Percentiles rank a stretch among this genome's conserved stretches.
These are phyloP conservation scores for Artemia franciscana DNA, from an alignment of 1,140 invertebrate species.

Conservation along the genomic window DNA sequence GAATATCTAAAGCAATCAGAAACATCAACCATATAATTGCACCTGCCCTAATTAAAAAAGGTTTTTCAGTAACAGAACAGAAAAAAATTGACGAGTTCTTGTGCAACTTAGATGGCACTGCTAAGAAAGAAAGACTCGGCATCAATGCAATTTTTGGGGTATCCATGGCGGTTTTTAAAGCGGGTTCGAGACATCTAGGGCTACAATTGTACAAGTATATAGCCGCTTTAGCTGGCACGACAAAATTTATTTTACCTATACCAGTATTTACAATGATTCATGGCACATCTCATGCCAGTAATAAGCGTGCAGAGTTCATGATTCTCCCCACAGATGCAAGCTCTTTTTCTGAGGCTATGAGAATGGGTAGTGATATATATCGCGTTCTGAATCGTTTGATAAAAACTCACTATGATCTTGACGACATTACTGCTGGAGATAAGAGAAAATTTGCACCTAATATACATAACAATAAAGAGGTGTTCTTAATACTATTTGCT, in stretches of 20 bases:
- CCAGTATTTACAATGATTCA: conserved; percentile 99
- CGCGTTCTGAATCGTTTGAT: conserved; percentile 91
- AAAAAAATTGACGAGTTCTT: conserved; percentile 80
- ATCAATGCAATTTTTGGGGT: conserved; percentile 95
- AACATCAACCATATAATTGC: conserved; percentile 74
- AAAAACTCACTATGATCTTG: conserved; percentile 73
- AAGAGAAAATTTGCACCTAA: conserved; percentile 99
- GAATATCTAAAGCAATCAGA: conserved; percentile 73
- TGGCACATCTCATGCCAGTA: conserved; percentile 94
- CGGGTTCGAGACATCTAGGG: conserved; percentile 80
- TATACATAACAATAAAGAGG: conserved; percentile 86
- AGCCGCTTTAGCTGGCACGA: conserved; percentile 77
- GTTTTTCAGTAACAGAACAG: conserved; percentile 68
- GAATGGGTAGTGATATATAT: conserved; percentile 90
- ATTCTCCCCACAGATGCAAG: conserved; percentile 72
- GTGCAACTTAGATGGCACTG: conserved; percentile 77
- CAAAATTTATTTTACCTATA: conserved; percentile 71
- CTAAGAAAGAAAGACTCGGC: conserved; percentile 85
- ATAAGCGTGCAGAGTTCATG: conserved; percentile 96
- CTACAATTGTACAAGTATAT: conserved; percentile 70
- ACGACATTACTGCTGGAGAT: conserved; percentile 94
- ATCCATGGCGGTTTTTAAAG: conserved; percentile 83
- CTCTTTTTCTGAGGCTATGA: conserved; percentile 90
- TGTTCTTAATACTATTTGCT: conserved; percentile 66
- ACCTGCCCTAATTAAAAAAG: conserved; percentile 54